Evolutionary conservation across 2,797 vertebrate genomes (phyloP).

Genomic region (Philypnodon macrostomus): DNA sequence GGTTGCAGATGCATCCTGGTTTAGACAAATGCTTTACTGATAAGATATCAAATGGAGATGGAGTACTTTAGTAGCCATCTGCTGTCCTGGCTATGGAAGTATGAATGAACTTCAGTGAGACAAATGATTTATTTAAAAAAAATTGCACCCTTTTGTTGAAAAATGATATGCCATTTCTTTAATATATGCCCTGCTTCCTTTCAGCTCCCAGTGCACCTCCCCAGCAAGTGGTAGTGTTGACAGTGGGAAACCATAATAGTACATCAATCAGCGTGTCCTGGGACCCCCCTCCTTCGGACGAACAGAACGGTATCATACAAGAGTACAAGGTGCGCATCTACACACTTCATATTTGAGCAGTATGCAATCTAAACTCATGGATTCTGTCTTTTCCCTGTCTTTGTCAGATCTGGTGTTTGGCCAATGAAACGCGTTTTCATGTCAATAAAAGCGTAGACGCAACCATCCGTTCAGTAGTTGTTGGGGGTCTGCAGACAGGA

Average conservation of each 20-base stretch:
- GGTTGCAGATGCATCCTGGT: slow-evolving; percentile 17
- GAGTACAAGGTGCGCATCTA: slow-evolving; percentile 87
- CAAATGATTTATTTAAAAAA: slow-evolving; percentile 38
- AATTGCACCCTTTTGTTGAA: slow-evolving; percentile 10
- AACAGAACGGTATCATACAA: slow-evolving; percentile 98
- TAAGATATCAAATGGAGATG: slow-evolving; percentile 40
- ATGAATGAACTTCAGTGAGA: slow-evolving; percentile 44
- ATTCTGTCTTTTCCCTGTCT: slow-evolving; percentile 40
- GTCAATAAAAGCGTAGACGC: slow-evolving; percentile 98
- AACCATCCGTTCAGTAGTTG: slow-evolving; percentile 93
- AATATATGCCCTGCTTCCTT: not conserved
- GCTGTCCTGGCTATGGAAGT: slow-evolving; percentile 41
- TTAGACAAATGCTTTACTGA: slow-evolving; percentile 9
- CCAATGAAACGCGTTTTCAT: slow-evolving; percentile 94
- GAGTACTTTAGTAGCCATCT: slow-evolving; percentile 52
- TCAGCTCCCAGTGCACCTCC: slow-evolving; percentile 94
- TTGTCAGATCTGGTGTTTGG: slow-evolving; percentile 95
- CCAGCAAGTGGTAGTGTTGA: slow-evolving; percentile 93
- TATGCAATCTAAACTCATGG: slow-evolving; percentile 17
- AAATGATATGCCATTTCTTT: no score
- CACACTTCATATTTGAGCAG: slow-evolving; percentile 31
- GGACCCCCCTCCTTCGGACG: slow-evolving; percentile 93
- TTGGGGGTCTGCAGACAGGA: slow-evolving; percentile 91
- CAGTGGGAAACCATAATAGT: slow-evolving; percentile 92
- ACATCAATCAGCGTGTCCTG: slow-evolving; percentile 98